Evolutionary conservation across 2,113 vertebrate genomes (phyloP).

Genomic region (Eulemur rufifrons): DNA sequence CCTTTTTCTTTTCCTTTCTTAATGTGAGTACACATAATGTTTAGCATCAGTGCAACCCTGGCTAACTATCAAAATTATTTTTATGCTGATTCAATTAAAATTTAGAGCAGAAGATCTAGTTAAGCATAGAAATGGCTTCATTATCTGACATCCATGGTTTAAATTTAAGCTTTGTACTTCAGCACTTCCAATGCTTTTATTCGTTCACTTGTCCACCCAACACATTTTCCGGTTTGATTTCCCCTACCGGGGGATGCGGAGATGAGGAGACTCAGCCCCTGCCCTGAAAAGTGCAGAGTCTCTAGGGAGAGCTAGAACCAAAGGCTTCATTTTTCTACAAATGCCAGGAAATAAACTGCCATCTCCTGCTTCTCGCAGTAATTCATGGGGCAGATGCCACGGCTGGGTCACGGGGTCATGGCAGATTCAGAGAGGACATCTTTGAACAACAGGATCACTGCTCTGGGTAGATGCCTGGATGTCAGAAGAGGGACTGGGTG

Average conservation of each 20-base stretch:
- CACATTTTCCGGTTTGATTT: not conserved
- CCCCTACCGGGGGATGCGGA: not conserved
- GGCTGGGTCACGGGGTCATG: not conserved
- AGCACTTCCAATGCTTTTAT: not conserved
- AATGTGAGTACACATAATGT: constrained; percentile 44
- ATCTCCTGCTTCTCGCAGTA: not conserved
- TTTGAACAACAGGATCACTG: not conserved
- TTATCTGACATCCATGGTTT: not conserved
- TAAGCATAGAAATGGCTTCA: constrained; percentile 56
- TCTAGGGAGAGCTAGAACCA: not conserved
- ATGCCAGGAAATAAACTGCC: not conserved
- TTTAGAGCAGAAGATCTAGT: constrained; percentile 30
- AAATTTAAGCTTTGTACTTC: not conserved
- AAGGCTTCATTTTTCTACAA: not conserved
- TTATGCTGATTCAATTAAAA: constrained; percentile 62
- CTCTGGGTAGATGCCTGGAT: not conserved
- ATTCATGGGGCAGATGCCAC: not conserved
- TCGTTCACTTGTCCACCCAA: not conserved
- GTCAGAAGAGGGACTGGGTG: not conserved
- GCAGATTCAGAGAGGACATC: not conserved
- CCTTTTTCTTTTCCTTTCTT: constrained; percentile 17
- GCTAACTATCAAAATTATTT: constrained; percentile 59
- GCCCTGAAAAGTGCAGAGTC: not conserved
- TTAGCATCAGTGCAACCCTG: constrained; percentile 19
- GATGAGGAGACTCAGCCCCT: not conserved